Conservation (phyloP, 2,888 invertebrate species). For the Zaprionus obscuricornis region DNA sequence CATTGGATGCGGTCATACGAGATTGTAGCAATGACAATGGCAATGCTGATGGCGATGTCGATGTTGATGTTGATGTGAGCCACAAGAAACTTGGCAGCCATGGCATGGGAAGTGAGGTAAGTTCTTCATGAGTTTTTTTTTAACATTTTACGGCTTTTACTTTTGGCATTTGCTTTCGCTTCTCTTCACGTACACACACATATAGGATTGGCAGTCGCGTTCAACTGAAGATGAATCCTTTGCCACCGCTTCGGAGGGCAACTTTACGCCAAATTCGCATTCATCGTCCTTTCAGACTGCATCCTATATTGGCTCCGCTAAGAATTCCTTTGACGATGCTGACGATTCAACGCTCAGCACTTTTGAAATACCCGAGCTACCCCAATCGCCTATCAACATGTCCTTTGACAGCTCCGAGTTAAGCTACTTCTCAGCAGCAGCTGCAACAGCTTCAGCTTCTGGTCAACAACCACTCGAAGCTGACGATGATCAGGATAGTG, state of each 20-base stretch:
- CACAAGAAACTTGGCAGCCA: slow-evolving; percentile 74
- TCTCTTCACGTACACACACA: too few relatives aligned
- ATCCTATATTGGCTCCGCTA: slow-evolving; percentile 85
- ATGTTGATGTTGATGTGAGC: slow-evolving; percentile 39
- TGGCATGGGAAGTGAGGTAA: slow-evolving; percentile 70
- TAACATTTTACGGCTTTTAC: neutral
- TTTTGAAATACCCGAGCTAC: slow-evolving; percentile 79
- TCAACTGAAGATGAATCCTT: slow-evolving; percentile 87
- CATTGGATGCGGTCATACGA: slow-evolving; percentile 86
- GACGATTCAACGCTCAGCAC: slow-evolving; percentile 76
- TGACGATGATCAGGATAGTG: slow-evolving; percentile 67
- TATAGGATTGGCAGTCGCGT: slow-evolving; percentile 83
- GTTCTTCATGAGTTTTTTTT: neutral
- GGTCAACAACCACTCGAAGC: slow-evolving; percentile 46
- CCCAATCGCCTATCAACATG: slow-evolving; percentile 80
- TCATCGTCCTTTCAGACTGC: slow-evolving; percentile 89
- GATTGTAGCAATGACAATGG: slow-evolving; percentile 65
- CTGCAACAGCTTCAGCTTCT: too few relatives aligned
- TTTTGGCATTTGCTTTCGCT: slow-evolving; percentile 1
- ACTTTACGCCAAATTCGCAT: slow-evolving; percentile 86
- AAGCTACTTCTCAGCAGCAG: slow-evolving; percentile 81
- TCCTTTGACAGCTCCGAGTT: slow-evolving; percentile 82
- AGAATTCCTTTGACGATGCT: slow-evolving; percentile 83
- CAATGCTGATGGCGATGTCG: neutral
- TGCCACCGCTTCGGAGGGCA: slow-evolving; percentile 88